Conservation (phyloP, 2,888 invertebrate genomes). For the Polietes domitor region DNA sequence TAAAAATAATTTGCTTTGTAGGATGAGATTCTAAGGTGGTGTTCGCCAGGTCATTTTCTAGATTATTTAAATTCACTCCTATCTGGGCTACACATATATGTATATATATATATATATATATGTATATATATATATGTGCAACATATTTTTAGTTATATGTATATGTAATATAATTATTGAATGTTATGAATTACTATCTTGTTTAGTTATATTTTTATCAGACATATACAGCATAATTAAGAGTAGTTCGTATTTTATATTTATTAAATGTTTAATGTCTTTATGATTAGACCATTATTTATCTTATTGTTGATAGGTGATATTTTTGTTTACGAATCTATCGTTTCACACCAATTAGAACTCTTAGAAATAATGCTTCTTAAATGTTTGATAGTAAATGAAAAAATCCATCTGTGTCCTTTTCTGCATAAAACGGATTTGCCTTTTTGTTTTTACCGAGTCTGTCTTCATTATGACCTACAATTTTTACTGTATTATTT, state of each 20-base stretch:
- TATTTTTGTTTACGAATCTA: constrained; percentile 17
- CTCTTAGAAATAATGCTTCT: constrained; percentile 45
- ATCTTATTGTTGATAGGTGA: constrained; percentile 8
- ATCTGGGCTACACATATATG: no score
- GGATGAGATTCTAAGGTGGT: no score
- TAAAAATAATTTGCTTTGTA: no score
- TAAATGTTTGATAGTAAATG: constrained; percentile 31
- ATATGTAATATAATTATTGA: constrained; percentile 23
- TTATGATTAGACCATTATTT: constrained; percentile 47
- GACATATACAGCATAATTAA: constrained; percentile 19
- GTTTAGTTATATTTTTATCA: constrained; percentile 35
- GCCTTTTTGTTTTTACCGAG: constrained; percentile 31
- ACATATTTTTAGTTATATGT: not conserved
- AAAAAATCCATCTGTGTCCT: not conserved
- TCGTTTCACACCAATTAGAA: constrained; percentile 20
- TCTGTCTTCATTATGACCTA: constrained; percentile 46
- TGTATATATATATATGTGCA: no score
- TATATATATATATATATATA: no score
- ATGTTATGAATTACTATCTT: constrained; percentile 57
- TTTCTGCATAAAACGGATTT: constrained; percentile 24
- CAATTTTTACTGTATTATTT: constrained; percentile 48
- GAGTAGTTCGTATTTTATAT: constrained; percentile 23
- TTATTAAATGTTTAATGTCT: constrained; percentile 54
- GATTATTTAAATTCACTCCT: no score
- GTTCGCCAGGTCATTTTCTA: no score